Base-by-base conservation (phyloP, 1,140 invertebrate species). In the Phymastichus coffea region DNA sequence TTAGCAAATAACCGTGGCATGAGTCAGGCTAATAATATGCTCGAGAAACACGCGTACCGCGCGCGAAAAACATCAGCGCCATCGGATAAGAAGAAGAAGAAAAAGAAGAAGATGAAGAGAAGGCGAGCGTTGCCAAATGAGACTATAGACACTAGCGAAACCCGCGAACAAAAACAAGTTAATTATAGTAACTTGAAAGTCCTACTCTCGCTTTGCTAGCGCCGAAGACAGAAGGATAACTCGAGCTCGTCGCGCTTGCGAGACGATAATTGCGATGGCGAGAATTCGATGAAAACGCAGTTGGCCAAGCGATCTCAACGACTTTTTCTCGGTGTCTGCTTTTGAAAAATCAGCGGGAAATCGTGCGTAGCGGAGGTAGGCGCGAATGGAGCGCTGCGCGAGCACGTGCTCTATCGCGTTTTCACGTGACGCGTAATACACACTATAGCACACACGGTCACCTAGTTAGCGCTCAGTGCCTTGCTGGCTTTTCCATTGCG, bases 81-180 rank as follows among this genome's bases (percentile, higher is more conserved):
- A n/a, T n/a, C n/a, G n/a, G n/a, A n/a, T n/a, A n/a, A n/a, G n/a
- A n/a, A n/a, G n/a, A n/a, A n/a, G n/a, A n/a, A n/a, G n/a, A n/a
- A n/a, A n/a, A n/a, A n/a, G n/a, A n/a, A n/a, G n/a, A n/a, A n/a
- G n/a, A n/a, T n/a, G n/a, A n/a, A n/a, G n/a, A n/a, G n/a, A n/a
- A n/a, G n/a, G n/a, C n/a, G n/a, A n/a, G n/a, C 25, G 19, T 41
- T 56, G 53, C 53, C 53, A 56, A 56, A 56, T 46, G 25, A 56
- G 37, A 22, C 17, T 37, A 23, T 25, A n/a, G 28, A 22, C 37
- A 46, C n/a, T 30, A 56, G 14, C 20, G 2, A 22, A 56, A 1
- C 37, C 25, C 26, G n/a, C 33, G 55, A 48, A 57, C 33, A n/a
- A n/a, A 57, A 57, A 57, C 55, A 57, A 57, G 33, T 57, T 57